Evolutionary conservation across 2,888 invertebrate species (phyloP).

Genomic region (Quadroppia sp.): DNA sequence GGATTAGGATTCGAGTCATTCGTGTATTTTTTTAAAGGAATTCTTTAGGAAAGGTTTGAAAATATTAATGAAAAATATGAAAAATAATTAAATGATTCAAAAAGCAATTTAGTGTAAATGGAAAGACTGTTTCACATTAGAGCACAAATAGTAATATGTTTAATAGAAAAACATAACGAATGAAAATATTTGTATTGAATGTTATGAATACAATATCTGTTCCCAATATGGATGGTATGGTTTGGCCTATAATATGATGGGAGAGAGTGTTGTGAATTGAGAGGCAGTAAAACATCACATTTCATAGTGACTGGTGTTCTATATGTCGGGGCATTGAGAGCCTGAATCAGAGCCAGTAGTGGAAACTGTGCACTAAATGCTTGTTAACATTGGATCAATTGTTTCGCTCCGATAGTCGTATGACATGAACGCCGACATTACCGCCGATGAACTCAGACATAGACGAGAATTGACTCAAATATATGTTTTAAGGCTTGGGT

Average conservation of each 20-base stretch:
- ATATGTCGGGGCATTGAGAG: neutral
- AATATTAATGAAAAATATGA: too few relatives aligned
- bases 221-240: neutral
- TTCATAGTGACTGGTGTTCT: constrained; percentile 19
- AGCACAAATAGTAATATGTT: too few relatives aligned
- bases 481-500: neutral
- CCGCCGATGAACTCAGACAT: constrained; percentile 12
- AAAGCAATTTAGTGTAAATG: too few relatives aligned
- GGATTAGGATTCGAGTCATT: too few relatives aligned
- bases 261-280: constrained; percentile 8
- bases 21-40: too few relatives aligned
- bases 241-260: constrained; percentile 11
- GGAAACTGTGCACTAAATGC: neutral
- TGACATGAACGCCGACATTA: constrained; percentile 33
- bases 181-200: neutral
- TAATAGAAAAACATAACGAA: too few relatives aligned
- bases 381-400: constrained; percentile 21
- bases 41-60: too few relatives aligned
- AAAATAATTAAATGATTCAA: too few relatives aligned
- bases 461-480: neutral
- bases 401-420: constrained; percentile 9
- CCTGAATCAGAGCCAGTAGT: neutral
- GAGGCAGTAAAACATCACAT: constrained; percentile 21
- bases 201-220: neutral
- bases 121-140: too few relatives aligned